Percentiles rank a stretch among this genome's conserved stretches.
Evolutionary conservation across 2,797 vertebrate genomes (phyloP).

Genomic region (Sebastiscus tertius): DNA sequence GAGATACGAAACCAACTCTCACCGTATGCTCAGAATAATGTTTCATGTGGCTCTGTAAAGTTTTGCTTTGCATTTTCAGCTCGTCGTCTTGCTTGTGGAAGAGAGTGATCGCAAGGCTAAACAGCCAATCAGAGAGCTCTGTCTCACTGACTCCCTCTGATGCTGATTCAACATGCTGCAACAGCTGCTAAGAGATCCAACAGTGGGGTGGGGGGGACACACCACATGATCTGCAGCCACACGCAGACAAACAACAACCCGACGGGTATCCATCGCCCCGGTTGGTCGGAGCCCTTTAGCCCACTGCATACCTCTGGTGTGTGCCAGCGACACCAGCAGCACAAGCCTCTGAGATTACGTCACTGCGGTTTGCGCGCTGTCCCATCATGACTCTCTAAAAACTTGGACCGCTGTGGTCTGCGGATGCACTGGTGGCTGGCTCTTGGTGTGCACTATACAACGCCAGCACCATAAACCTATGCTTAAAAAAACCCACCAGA

Average conservation of each 20-base stretch:
- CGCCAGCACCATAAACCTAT: not conserved
- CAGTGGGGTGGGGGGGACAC: not conserved
- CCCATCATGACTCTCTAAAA: not conserved
- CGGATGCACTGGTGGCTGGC: conserved; percentile 9
- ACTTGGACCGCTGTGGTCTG: conserved; percentile 12
- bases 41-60: not conserved
- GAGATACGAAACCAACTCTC: too few species aligned
- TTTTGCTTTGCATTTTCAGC: not conserved
- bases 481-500: conserved; percentile 17
- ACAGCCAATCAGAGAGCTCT: not conserved
- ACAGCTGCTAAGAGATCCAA: not conserved
- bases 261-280: not conserved
- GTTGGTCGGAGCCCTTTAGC: not conserved
- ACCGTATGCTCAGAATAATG: not conserved
- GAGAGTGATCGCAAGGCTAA: not conserved
- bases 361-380: not conserved
- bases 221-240: not conserved
- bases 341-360: not conserved
- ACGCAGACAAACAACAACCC: not conserved
- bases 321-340: not conserved
- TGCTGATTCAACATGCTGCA: not conserved
- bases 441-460: not conserved
- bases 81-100: not conserved
- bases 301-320: not conserved
- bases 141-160: not conserved